Conservation (phyloP, 2,113 vertebrate species). For the Ochotona princeps region DNA sequence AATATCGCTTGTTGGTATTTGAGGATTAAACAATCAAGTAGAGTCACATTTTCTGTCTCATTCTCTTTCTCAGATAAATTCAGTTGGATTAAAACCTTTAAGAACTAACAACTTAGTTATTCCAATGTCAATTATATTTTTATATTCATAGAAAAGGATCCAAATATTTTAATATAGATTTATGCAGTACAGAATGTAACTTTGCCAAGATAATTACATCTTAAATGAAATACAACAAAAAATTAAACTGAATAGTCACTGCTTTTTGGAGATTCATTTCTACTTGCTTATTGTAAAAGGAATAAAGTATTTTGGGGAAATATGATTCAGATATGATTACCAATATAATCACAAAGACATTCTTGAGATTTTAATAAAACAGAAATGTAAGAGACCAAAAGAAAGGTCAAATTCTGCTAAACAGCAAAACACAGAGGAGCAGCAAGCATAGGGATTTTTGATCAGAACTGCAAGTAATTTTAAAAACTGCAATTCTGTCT, state of each 20-base stretch:
- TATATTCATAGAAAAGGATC: neutral
- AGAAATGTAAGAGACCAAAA: neutral
- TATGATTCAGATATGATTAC: neutral
- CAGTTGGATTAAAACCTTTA: no score
- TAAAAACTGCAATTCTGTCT: neutral
- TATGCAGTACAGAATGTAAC: neutral
- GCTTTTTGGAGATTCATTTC: neutral
- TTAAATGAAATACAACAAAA: neutral
- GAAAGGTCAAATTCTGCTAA: neutral
- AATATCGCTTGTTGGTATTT: no score
- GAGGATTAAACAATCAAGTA: no score
- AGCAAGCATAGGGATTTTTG: fast-evolving
- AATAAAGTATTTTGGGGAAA: neutral
- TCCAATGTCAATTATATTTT: neutral
- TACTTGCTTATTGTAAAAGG: neutral
- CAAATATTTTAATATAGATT: neutral
- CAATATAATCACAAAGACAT: neutral
- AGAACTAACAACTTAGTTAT: neutral
- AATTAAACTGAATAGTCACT: neutral
- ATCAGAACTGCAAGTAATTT: neutral
- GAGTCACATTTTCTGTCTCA: no score
- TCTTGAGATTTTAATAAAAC: neutral
- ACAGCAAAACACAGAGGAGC: neutral
- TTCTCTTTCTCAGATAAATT: no score
- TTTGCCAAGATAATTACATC: neutral